phyloP scores from a whole-genome alignment of 2,888 invertebrate species.

The Apoda limacodes region DNA sequence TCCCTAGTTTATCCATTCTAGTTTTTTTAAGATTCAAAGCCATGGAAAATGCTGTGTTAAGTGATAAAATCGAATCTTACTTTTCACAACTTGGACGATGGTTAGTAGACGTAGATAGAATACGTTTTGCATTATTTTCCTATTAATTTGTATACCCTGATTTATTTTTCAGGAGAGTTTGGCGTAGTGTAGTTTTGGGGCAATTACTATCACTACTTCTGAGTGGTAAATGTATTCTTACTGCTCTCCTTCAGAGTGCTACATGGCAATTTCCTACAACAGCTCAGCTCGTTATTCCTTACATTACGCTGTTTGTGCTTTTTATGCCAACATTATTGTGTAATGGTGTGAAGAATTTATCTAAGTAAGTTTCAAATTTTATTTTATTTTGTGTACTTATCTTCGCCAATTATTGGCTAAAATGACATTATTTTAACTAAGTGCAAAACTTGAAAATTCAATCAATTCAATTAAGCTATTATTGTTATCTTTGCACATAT shows the following conservation, averaged over 20 bases:
- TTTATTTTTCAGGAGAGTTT: slow-evolving; percentile 71
- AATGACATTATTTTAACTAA: background rate
- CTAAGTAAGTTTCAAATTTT: slow-evolving; percentile 71
- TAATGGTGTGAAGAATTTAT: slow-evolving; percentile 74
- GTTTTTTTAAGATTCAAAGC: too few relatives aligned
- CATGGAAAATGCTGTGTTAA: slow-evolving; percentile 66
- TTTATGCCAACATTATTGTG: slow-evolving; percentile 83
- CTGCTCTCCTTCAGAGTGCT: slow-evolving; percentile 76
- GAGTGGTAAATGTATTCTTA: slow-evolving; percentile 81
- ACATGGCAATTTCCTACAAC: slow-evolving; percentile 81
- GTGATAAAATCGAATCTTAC: slow-evolving; percentile 76
- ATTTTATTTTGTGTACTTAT: too few relatives aligned
- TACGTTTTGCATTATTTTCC: background rate
- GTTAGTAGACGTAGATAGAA: slow-evolving; percentile 45
- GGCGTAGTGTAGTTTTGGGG: slow-evolving; percentile 79
- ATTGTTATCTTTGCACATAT: too few relatives aligned
- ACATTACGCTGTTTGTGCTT: slow-evolving; percentile 79
- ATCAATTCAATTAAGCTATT: too few relatives aligned
- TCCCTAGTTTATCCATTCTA: too few relatives aligned
- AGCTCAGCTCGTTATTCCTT: slow-evolving; percentile 85
- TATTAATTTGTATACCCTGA: background rate
- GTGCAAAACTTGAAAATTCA: too few relatives aligned
- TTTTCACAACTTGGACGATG: slow-evolving; percentile 78
- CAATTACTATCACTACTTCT: slow-evolving; percentile 82
- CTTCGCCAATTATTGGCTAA: too few relatives aligned